These are phyloP conservation scores for Drosophila bifasciata DNA, from an alignment of 1,140 invertebrate genomes.

Conservation along the genomic window DNA sequence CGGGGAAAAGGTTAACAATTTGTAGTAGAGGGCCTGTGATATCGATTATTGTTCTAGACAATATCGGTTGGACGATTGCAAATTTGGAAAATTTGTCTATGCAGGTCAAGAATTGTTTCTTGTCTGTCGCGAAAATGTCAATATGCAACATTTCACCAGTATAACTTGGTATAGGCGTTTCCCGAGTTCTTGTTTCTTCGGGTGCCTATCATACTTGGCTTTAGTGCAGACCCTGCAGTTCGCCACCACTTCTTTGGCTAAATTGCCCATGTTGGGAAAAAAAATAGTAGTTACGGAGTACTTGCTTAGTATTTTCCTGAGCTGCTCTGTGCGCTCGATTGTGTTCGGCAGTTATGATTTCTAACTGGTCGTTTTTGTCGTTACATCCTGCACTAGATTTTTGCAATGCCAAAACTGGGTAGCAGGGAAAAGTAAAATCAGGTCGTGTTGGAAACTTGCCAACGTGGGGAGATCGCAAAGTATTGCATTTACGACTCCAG, in stretches of 20 bases:
- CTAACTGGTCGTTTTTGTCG: conserved; percentile 11
- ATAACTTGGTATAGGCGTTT: conserved; percentile 23
- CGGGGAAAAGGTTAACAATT: conserved; percentile 27
- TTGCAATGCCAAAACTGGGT: conserved; percentile 27
- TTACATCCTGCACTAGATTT: conserved; percentile 14
- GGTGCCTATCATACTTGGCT: conserved; percentile 23
- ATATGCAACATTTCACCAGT: conserved; percentile 32
- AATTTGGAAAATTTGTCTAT: conserved; percentile 42
- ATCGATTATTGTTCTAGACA: conserved; percentile 27
- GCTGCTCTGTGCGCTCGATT: conserved; percentile 23
- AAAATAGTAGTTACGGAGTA: conserved; percentile 32
- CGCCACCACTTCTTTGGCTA: conserved; percentile 11
- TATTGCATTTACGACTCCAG: conserved; percentile 11
- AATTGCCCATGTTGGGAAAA: conserved; percentile 41
- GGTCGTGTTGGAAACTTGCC: conserved; percentile 17
- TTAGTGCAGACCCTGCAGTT: conserved; percentile 33
- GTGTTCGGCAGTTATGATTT: conserved; percentile 23
- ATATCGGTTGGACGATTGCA: conserved; percentile 26
- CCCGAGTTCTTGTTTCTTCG: conserved; percentile 18
- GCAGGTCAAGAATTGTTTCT: conserved; percentile 26
- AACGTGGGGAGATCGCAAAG: conserved; percentile 2
- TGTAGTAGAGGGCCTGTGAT: too few species aligned
- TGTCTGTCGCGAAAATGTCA: conserved; percentile 31
- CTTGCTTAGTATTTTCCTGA: conserved; percentile 34
- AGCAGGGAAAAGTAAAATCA: conserved; percentile 17